phyloP scores from a whole-genome alignment of 2,113 vertebrate species.

The Eudyptes chrysolophus region DNA sequence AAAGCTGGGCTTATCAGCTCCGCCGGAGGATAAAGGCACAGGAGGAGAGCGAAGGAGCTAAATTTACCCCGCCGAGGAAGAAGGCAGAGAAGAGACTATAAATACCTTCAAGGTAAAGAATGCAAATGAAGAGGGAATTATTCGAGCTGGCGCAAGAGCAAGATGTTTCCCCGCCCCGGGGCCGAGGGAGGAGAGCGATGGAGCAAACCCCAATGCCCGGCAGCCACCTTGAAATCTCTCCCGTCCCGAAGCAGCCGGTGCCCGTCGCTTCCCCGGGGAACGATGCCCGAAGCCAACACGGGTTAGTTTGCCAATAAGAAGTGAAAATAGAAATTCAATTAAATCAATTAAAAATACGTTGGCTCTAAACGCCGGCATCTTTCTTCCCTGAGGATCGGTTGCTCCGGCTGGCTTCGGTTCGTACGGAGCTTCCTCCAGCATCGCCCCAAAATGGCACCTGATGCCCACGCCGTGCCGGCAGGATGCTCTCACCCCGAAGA shows the following conservation, averaged over 20 bases:
- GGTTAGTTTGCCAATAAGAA: background rate
- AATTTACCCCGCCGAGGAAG: background rate
- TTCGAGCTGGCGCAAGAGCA: background rate
- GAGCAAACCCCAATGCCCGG: background rate
- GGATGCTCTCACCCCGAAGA: background rate
- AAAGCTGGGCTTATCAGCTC: background rate
- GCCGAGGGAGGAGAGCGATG: background rate
- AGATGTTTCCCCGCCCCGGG: background rate
- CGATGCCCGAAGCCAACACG: accelerated
- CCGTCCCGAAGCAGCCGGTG: too few species aligned
- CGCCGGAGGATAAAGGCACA: background rate
- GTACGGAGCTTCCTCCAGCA: accelerated
- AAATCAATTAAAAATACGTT: background rate
- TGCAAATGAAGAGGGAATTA: conserved; percentile 24
- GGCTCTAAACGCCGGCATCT: accelerated
- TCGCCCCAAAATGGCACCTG: accelerated
- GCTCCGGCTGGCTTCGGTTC: background rate
- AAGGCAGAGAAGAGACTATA: background rate
- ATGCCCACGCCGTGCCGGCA: accelerated
- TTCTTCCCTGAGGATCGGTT: background rate
- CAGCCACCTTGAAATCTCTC: background rate
- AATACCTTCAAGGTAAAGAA: conserved; percentile 48
- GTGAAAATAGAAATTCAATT: background rate
- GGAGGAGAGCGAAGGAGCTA: background rate
- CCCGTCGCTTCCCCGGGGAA: background rate